phyloP scores from a whole-genome alignment of 2,797 vertebrate genomes.

The Stomatorhinus walkeri region DNA sequence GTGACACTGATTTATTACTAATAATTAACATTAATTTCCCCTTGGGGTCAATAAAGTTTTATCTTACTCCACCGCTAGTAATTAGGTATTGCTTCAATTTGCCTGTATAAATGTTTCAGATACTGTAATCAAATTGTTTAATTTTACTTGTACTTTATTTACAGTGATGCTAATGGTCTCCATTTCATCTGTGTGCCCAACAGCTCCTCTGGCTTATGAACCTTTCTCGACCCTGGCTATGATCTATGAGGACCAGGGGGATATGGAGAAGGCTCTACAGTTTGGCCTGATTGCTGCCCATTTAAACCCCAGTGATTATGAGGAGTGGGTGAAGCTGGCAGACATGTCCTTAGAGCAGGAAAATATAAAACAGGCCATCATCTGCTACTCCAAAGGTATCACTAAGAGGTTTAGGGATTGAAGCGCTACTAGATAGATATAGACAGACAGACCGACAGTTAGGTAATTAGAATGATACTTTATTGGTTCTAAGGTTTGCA shows the following conservation, averaged over 20 bases:
- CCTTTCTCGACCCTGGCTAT: constrained; percentile 96
- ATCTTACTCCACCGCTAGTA: not conserved
- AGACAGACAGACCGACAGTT: not conserved
- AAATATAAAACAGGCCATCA: constrained; percentile 89
- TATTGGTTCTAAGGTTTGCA: not conserved
- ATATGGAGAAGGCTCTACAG: constrained; percentile 89
- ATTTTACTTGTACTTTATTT: not conserved
- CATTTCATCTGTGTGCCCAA: not conserved
- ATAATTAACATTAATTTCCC: not conserved
- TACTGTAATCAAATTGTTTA: not conserved
- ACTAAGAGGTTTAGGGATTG: not conserved
- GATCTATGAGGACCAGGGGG: constrained; percentile 94
- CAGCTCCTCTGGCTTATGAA: constrained; percentile 91
- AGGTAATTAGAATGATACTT: not conserved
- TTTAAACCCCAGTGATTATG: constrained; percentile 89
- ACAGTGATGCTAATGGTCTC: not conserved
- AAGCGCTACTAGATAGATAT: not conserved
- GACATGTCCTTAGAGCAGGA: constrained; percentile 96
- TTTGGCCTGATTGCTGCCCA: constrained; percentile 94
- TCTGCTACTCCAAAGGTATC: constrained; percentile 88
- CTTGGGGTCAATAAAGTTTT: not conserved
- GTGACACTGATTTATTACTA: not conserved
- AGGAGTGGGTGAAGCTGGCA: constrained; percentile 91
- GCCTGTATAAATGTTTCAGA: not conserved
- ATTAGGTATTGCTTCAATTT: not conserved